Base-by-base conservation (phyloP, 2,113 vertebrate genomes). In the Prinia subflava region DNA sequence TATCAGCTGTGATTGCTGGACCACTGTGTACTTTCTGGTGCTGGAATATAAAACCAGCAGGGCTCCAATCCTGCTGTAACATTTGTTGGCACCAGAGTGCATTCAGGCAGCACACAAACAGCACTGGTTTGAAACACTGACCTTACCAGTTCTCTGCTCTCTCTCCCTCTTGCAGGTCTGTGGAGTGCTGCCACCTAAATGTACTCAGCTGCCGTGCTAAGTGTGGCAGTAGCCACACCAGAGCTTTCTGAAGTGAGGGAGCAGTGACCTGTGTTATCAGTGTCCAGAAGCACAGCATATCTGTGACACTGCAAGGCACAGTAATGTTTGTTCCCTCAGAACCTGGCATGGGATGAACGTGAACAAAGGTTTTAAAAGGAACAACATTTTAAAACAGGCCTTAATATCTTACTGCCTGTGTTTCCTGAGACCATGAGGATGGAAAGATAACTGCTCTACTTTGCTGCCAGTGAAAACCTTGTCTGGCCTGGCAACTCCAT, bases 81-180 rank as follows among this genome's bases (percentile, higher is more conserved):
- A 0, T 28, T 33, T 3, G 4, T 6, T 3, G 4, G 56, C 1
- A 7, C 11, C 0, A 0, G 13, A 31, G 15, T 1, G 0, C 27
- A 14, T 62, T 49, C 78, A 59, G 62, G 33, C 46, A 57, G 42
- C 0, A 0, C 27, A 49, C 44, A 65, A 42, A 22, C 22, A 77
- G 46, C 5, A 1, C 3, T 3, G 63, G 42, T 13, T 50, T 69
- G 19, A 35, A 87, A 12, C 17, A 67, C 10, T 1, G 3, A 17
- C 19, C 42, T 70, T 1, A 0, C 8, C 44, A 27, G 42, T 18
- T 50, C 64, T 57, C 50, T 73, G 31, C n/a, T n/a, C n/a, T 37
- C 49, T 69, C 49, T 55, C 37, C 24, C 44, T 56, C 3, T 3
- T 16, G 31, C 55, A 69, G 57, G 39, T 60, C 33, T 69, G 59